These are phyloP conservation scores for Nasua narica DNA, from an alignment of 2,797 vertebrate species.

Conservation along the genomic window DNA sequence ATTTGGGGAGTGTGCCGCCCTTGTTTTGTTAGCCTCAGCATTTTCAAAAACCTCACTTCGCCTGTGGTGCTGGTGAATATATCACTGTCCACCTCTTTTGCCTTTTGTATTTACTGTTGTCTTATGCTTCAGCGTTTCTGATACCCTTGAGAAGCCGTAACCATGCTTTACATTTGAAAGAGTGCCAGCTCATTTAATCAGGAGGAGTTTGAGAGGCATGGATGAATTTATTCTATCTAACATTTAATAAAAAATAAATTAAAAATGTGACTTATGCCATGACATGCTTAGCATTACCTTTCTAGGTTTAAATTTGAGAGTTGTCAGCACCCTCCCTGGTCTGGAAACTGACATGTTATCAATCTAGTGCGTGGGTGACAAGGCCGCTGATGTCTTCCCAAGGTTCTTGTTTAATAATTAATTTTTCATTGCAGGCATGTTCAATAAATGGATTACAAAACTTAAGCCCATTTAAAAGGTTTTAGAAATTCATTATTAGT, in stretches of 20 bases:
- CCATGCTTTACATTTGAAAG: conserved; percentile 83
- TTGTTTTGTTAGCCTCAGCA: conserved; percentile 84
- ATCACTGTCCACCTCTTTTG: conserved; percentile 83
- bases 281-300: conserved; percentile 81
- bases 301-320: conserved; percentile 81
- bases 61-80: conserved; percentile 77
- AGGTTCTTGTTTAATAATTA: conserved; percentile 87
- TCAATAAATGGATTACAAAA: conserved; percentile 85
- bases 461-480: conserved; percentile 82
- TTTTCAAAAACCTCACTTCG: conserved; percentile 79
- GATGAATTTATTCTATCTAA: conserved; percentile 85
- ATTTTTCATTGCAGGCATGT: conserved; percentile 83
- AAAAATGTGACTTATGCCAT: conserved; percentile 84
- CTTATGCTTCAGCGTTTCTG: conserved; percentile 81
- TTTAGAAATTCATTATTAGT: conserved; percentile 84
- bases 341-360: conserved; percentile 81
- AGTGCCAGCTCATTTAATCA: conserved; percentile 86
- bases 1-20: conserved; percentile 70
- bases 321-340: conserved; percentile 65
- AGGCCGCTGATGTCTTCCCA: conserved; percentile 82
- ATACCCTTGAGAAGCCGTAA: conserved; percentile 85
- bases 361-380: conserved; percentile 80
- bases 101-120: conserved; percentile 84
- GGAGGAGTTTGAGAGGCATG: conserved; percentile 77
- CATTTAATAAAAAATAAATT: conserved; percentile 89